phyloP scores from a whole-genome alignment of 2,888 invertebrate species.

The Blastobasis lacticolella region DNA sequence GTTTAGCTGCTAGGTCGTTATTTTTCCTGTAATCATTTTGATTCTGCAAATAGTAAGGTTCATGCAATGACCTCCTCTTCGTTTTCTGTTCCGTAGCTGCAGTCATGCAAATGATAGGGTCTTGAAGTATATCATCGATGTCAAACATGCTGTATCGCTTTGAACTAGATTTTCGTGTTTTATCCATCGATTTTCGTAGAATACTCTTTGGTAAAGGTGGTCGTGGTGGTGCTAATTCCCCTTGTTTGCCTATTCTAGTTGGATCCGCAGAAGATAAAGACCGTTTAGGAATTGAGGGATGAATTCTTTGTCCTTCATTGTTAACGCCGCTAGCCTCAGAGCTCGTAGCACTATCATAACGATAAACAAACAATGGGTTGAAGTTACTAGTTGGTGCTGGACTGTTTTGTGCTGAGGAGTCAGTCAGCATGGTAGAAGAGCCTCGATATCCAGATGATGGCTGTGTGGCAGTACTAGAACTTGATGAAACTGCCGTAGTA shows the following conservation, averaged over 20 bases:
- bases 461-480: constrained; percentile 83
- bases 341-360: constrained; percentile 84
- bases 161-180: constrained; percentile 63
- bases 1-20: constrained; percentile 68
- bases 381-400: constrained; percentile 75
- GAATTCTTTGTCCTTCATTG: constrained; percentile 59
- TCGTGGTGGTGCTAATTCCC: constrained; percentile 78
- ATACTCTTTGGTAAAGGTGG: constrained; percentile 84
- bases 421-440: constrained; percentile 86
- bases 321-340: constrained; percentile 82
- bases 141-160: constrained; percentile 89
- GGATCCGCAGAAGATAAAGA: constrained; percentile 77
- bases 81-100: constrained; percentile 66
- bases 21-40: constrained; percentile 69
- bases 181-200: constrained; percentile 77
- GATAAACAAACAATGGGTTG: constrained; percentile 86
- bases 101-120: constrained; percentile 58
- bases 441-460: constrained; percentile 91
- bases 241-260: constrained; percentile 52
- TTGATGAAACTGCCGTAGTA: constrained; percentile 75
- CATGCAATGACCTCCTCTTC: constrained; percentile 84
- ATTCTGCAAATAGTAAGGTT: constrained; percentile 78
- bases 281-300: constrained; percentile 78
- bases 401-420: constrained; percentile 82
- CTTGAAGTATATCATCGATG: constrained; percentile 75